Base-by-base conservation (phyloP, 2,797 vertebrate genomes). In the Gallinago stenura region DNA sequence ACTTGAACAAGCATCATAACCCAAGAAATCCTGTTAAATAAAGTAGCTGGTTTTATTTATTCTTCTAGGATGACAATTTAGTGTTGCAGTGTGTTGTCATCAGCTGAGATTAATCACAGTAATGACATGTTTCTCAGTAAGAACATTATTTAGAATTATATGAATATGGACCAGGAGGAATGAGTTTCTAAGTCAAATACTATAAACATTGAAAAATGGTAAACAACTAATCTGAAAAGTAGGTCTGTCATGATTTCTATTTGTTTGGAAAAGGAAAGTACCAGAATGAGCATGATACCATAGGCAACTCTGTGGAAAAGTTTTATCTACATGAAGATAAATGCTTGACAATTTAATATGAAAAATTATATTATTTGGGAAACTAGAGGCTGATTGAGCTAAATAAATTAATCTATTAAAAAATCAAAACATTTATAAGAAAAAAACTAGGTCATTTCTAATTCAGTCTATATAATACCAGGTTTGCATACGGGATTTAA, bases 101-200 rank as follows among this genome's bases (percentile, higher is more conserved):
- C 61, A 77, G 68, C 45, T 83, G 84, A 97, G 60, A 97, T 97
- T 94, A 95, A 95, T 96, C 84, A 94, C 37, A 86, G 57, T 78
- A 95, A 96, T 84, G 35, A 89, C 86, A 69, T 14, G 7, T 17
- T 97, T 96, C 97, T 91, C 93, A 69, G 65, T 79, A 62, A 93
- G 66, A 93, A 90, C 18, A 51, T 89, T 83, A 91, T 85, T 92
- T 83, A 93, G 94, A 95, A 94, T 80, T 95, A 90, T 84, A 93
- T 87, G 5, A 94, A 85, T 92, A 79, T 45, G n/a, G 51, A 85
- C 48, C 45, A 92, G 64, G 69, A 95, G 30, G 25, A 92, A 95
- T 58, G 3, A 69, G 22, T 84, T 97, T 96, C 46, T 86, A 83
- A 91, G 85, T 89, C 65, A 95, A 93, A 95, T 15, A 7, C 76